These are phyloP conservation scores for Pollenia labialis DNA, from an alignment of 2,888 invertebrate species.

Conservation along the genomic window DNA sequence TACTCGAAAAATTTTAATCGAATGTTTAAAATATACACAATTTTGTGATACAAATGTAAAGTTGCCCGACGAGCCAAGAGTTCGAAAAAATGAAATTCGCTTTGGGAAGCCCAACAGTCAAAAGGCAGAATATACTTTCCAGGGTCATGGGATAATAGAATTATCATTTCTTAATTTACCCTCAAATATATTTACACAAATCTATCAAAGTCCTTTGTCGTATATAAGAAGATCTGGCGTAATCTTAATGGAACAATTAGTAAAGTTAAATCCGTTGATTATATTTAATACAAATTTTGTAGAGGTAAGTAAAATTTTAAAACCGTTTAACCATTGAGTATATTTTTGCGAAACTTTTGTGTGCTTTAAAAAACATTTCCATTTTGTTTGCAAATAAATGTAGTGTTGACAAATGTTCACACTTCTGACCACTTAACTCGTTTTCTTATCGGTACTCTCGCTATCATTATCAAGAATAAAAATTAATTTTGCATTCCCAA, in stretches of 20 bases:
- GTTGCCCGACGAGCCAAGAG: slow-evolving; percentile 76
- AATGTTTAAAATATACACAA: slow-evolving; percentile 79
- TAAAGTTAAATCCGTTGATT: slow-evolving; percentile 80
- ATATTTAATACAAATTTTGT: slow-evolving; percentile 83
- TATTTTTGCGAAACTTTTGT: too few relatives aligned
- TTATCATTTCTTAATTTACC: slow-evolving; percentile 79
- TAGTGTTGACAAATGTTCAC: not conserved
- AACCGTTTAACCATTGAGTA: not conserved
- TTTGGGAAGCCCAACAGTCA: slow-evolving; percentile 77
- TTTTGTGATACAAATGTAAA: slow-evolving; percentile 77
- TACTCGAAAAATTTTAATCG: slow-evolving; percentile 80
- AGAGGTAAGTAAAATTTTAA: slow-evolving; percentile 68
- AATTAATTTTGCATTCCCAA: too few relatives aligned
- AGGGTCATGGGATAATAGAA: slow-evolving; percentile 79
- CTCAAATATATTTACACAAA: slow-evolving; percentile 78
- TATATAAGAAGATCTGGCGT: slow-evolving; percentile 81
- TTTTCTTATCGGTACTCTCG: too few relatives aligned
- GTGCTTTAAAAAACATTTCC: not conserved
- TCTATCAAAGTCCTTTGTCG: slow-evolving; percentile 78
- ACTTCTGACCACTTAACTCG: too few relatives aligned
- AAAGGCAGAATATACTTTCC: slow-evolving; percentile 80
- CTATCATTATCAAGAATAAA: too few relatives aligned
- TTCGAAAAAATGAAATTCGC: slow-evolving; percentile 78
- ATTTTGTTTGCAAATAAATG: not conserved
- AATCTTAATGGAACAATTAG: slow-evolving; percentile 79